Evolutionary conservation across 2,113 vertebrate species (phyloP), one percentile per base, ranked within the genome.

Genomic region (Grammomys dolichurus): DNA sequence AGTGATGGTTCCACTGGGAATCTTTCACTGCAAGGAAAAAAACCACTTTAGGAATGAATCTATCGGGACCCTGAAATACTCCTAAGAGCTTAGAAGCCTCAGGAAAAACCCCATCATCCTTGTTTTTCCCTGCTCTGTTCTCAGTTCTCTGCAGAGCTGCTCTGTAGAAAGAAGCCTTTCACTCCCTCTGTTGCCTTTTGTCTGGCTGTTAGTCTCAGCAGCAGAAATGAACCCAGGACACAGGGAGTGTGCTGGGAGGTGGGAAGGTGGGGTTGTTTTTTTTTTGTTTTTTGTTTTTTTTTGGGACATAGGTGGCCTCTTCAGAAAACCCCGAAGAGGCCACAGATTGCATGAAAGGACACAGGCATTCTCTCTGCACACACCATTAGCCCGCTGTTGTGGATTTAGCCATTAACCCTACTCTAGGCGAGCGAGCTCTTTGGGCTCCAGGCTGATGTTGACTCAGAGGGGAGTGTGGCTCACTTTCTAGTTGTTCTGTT

Each of bases 341-440:
- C 85, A 60, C 75, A 70, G 48, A 58, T 80, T 17, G 11, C 67
- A 28, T 28, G 63, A n/a, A 70, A 48, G 5, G 1, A 81, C 56
- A 58, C 26, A 70, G 54, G 11, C 36, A 9, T 54, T 26, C 65
- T 80, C 77, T 36, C 3, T 24, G 8, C 31, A 2, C 58, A 33
- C 13, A 31, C 54, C 43, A 36, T 73, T 54, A 28, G 56, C 28
- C 0, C 8, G 4, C 72, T 43, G 33, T 81, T 70, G 40, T 36
- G 67, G 11, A 31, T 48, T 92, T 96, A 54, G 54, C 86, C 51
- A 76, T 86, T 89, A 89, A 73, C 24, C 56, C 17, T n/a, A 5
- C 63, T 43, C 46, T 69, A 72, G 85, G 81, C 56, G 58, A 92
- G 63, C 46, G 40, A 9, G 4, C 9, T 0, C 51, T 56, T 90